Evolutionary conservation across 1,140 invertebrate genomes (phyloP).

Genomic region (Agraylea sexmaculata): DNA sequence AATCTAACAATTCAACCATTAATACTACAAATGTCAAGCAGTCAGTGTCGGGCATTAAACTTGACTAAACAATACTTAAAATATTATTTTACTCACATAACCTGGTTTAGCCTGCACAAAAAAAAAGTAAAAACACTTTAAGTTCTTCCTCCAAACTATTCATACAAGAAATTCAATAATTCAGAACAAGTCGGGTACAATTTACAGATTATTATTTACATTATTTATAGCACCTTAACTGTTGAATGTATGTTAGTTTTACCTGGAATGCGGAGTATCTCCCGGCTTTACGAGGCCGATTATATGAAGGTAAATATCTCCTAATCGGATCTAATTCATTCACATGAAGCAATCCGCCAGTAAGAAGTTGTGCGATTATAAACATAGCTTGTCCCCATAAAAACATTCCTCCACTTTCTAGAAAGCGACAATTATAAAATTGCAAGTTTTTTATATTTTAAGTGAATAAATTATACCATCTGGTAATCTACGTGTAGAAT

Average conservation of each 20-base stretch:
- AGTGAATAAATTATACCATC: slow-evolving; percentile 39
- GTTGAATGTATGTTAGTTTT: slow-evolving; percentile 18
- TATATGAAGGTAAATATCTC: slow-evolving; percentile 90
- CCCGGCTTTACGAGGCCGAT: slow-evolving; percentile 78
- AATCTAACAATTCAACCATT: no score
- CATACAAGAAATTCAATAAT: neutral
- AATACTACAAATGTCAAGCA: no score
- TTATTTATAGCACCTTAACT: neutral
- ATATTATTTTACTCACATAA: slow-evolving; percentile 54
- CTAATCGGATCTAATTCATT: slow-evolving; percentile 94
- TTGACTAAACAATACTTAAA: no score
- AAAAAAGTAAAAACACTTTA: slow-evolving; percentile 34
- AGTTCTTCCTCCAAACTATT: slow-evolving; percentile 1
- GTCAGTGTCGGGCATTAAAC: no score
- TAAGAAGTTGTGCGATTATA: slow-evolving; percentile 83
- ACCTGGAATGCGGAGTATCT: slow-evolving; percentile 95
- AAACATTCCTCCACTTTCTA: slow-evolving; percentile 50
- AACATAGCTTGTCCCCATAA: slow-evolving; percentile 92
- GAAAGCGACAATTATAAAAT: slow-evolving; percentile 20
- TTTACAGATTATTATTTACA: neutral
- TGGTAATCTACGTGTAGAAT: slow-evolving; percentile 51
- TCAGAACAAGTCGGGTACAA: neutral
- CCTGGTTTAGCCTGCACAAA: slow-evolving; percentile 55
- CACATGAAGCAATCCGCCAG: slow-evolving; percentile 78
- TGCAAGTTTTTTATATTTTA: slow-evolving; percentile 4